Base-by-base conservation (phyloP, 2,113 vertebrate genomes). In the Tor tambroides region DNA sequence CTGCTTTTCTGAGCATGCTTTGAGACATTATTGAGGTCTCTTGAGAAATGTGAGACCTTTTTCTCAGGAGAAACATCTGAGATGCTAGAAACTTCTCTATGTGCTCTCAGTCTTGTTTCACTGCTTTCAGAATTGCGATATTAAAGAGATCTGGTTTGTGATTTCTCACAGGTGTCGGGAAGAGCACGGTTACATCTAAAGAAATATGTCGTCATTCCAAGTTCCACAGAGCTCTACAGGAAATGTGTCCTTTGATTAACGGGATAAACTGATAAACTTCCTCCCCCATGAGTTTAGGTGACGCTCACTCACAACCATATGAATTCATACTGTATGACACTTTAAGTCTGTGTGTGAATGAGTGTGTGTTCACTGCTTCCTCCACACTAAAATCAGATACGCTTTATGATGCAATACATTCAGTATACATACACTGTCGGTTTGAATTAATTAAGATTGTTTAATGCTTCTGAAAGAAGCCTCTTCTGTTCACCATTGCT, bases 171-270 rank as follows among this genome's bases (percentile, higher is more conserved):
- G 14, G 14, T 69, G 28, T 69, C 28, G 65, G 80, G 43, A 41
- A 56, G 43, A 38, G 30, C 59, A 59, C n/a, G 3, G 11, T 26
- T 28, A n/a, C 21, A 19, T n/a, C 17, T 30, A 1, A 28, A 35
- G 41, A 61, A 51, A n/a, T 26, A 19, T 59, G 65, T 49, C 51
- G 38, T 32, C 15, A 28, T 32, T 71, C 75, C 3, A 23, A 71
- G 61, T 86, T 86, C n/a, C 67, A 35, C 43, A 80, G 49, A 76
- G 12, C 54, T 63, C 10, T 38, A 54, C 59, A 35, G 80, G 56
- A 83, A 77, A 11, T 46, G 43, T 46, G 28, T 49, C 38, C 3
- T 49, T 6, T 26, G 12, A 32, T 51, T 19, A 17, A 17, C 32
- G 7, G 3, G 9, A 74, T 38, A 32, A 5, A 54, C 8, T n/a